Evolutionary conservation across 1,140 invertebrate species (phyloP).

Genomic region (Heliothis virescens): DNA sequence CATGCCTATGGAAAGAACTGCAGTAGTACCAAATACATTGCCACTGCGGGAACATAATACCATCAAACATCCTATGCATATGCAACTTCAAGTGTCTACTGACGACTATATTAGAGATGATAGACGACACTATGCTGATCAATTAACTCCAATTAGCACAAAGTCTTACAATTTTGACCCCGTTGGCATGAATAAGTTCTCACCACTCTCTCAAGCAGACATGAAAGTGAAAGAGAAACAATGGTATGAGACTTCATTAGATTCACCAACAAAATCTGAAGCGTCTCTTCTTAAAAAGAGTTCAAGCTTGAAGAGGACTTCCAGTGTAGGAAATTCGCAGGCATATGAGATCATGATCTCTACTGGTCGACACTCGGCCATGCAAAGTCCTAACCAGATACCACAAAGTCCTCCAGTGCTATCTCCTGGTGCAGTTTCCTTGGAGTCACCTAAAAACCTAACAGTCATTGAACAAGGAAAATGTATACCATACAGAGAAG

Average conservation of each 20-base stretch:
- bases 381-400: slow-evolving; percentile 78
- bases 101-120: slow-evolving; percentile 77
- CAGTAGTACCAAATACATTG: slow-evolving; percentile 74
- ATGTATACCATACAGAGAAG: slow-evolving; percentile 96
- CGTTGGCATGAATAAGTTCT: slow-evolving; percentile 79
- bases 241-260: slow-evolving; percentile 91
- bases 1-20: slow-evolving; percentile 68
- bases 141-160: slow-evolving; percentile 79
- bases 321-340: slow-evolving; percentile 80
- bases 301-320: slow-evolving; percentile 77
- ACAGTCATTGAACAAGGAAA: slow-evolving; percentile 95
- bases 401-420: slow-evolving; percentile 77
- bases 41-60: slow-evolving; percentile 77
- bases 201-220: slow-evolving; percentile 75
- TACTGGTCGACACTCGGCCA: slow-evolving; percentile 75
- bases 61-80: slow-evolving; percentile 72
- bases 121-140: slow-evolving; percentile 69
- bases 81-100: slow-evolving; percentile 80
- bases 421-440: slow-evolving; percentile 86
- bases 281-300: slow-evolving; percentile 75
- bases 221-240: slow-evolving; percentile 88
- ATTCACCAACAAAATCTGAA: slow-evolving; percentile 86
- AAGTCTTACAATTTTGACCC: slow-evolving; percentile 81
- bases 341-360: slow-evolving; percentile 81
- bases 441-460: slow-evolving; percentile 92